phyloP scores from a whole-genome alignment of 2,797 vertebrate genomes.

The Diplodus puntazzo region DNA sequence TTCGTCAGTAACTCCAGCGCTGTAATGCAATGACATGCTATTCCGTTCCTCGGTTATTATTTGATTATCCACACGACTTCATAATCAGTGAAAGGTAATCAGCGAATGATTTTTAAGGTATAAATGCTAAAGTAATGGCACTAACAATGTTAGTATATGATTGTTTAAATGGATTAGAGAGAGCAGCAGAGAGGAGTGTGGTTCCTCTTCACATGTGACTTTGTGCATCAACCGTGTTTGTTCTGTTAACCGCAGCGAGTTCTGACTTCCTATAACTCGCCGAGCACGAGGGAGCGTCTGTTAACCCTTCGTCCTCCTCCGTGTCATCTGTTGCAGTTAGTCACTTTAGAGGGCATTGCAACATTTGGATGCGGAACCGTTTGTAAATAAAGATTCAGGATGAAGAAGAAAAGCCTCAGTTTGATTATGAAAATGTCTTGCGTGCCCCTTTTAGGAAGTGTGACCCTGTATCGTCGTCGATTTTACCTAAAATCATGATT shows the following conservation, averaged over 20 bases:
- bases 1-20: neutral
- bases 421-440: neutral
- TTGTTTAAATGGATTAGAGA: constrained; percentile 7
- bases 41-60: too few relatives aligned
- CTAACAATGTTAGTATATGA: neutral
- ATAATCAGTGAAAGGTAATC: neutral
- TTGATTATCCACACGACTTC: neutral
- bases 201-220: constrained; percentile 52
- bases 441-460: too few relatives aligned
- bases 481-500: too few relatives aligned
- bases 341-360: too few relatives aligned
- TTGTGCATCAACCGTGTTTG: constrained; percentile 12
- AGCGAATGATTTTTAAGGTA: neutral
- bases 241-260: constrained; percentile 44
- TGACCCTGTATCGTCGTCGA: too few relatives aligned
- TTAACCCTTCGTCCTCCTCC: constrained; percentile 19
- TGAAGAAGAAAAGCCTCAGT: neutral
- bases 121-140: neutral
- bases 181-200: constrained; percentile 8
- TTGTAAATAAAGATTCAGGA: neutral
- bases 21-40: neutral
- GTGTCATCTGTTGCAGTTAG: too few relatives aligned
- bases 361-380: neutral
- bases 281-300: neutral
- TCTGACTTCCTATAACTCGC: constrained; percentile 50